These are phyloP conservation scores for Poeciliopsis prolifica DNA, from an alignment of 2,113 vertebrate genomes.

Conservation along the genomic window DNA sequence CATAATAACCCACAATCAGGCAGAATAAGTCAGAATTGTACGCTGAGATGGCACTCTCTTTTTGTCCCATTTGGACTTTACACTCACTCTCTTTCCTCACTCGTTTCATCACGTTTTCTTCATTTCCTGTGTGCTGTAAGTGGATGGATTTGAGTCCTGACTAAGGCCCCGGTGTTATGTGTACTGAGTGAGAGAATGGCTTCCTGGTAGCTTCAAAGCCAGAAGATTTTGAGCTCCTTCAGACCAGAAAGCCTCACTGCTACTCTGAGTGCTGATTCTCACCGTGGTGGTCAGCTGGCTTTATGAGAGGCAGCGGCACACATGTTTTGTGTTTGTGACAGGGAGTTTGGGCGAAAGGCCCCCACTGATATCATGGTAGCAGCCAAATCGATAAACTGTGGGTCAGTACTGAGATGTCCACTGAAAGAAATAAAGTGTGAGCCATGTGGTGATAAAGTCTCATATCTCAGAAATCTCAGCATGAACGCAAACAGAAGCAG, in stretches of 20 bases:
- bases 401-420: slow-evolving; percentile 27
- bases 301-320: slow-evolving; percentile 54
- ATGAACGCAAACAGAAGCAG: slow-evolving; percentile 46
- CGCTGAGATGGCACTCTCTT: neutral
- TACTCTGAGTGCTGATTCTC: slow-evolving; percentile 29
- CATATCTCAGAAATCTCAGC: slow-evolving; percentile 48
- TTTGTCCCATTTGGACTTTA: slow-evolving; percentile 38
- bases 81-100: slow-evolving; percentile 33
- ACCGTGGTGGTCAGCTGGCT: slow-evolving; percentile 52
- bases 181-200: slow-evolving; percentile 46
- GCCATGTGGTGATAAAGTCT: slow-evolving; percentile 30
- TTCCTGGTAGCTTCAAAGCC: slow-evolving; percentile 66
- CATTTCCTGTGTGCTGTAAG: slow-evolving; percentile 73
- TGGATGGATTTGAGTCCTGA: slow-evolving; percentile 53
- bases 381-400: slow-evolving; percentile 48
- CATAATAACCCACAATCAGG: too few species aligned
- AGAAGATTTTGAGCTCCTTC: slow-evolving; percentile 42
- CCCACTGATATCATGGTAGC: slow-evolving; percentile 38
- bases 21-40: neutral
- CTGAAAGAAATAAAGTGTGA: slow-evolving; percentile 4
- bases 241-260: slow-evolving; percentile 28
- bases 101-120: slow-evolving; percentile 69
- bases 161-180: slow-evolving; percentile 51
- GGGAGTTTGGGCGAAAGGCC: slow-evolving; percentile 38
- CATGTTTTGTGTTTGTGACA: slow-evolving; percentile 55